Conservation (phyloP, 2,888 invertebrate species). For the Parnassius mnemosyne region DNA sequence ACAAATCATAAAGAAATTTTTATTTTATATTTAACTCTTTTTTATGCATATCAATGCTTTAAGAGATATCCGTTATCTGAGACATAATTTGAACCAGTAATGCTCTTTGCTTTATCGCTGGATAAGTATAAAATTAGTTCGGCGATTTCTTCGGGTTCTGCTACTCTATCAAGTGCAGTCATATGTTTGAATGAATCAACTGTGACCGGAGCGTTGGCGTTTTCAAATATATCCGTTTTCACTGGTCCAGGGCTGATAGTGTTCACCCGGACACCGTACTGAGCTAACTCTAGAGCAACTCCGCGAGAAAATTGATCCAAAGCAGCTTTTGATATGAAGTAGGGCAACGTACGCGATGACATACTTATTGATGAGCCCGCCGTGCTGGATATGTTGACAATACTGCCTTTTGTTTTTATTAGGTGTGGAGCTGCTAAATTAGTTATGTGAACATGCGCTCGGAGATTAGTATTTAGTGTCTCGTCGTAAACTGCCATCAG, state of each 20-base stretch:
- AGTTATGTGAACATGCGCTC: constrained; percentile 39
- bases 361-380: constrained; percentile 22
- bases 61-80: constrained; percentile 38
- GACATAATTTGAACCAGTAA: constrained; percentile 41
- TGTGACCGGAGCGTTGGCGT: constrained; percentile 47
- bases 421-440: constrained; percentile 42
- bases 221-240: constrained; percentile 72
- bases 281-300: constrained; percentile 82
- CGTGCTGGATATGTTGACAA: constrained; percentile 51
- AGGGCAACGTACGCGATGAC: constrained; percentile 73
- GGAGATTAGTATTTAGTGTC: constrained; percentile 45
- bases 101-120: constrained; percentile 41
- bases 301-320: constrained; percentile 36
- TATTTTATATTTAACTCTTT: neutral
- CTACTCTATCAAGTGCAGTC: constrained; percentile 30
- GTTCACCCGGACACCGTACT: constrained; percentile 85
- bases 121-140: constrained; percentile 41
- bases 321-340: constrained; percentile 41
- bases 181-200: constrained; percentile 10
- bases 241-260: constrained; percentile 37
- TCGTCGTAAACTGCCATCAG: constrained; percentile 43
- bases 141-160: constrained; percentile 37
- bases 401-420: constrained; percentile 44
- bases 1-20: constrained; percentile 25
- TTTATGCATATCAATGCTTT: neutral